These are phyloP conservation scores for Scaptomyza flava DNA, from an alignment of 2,888 invertebrate genomes.

Conservation along the genomic window DNA sequence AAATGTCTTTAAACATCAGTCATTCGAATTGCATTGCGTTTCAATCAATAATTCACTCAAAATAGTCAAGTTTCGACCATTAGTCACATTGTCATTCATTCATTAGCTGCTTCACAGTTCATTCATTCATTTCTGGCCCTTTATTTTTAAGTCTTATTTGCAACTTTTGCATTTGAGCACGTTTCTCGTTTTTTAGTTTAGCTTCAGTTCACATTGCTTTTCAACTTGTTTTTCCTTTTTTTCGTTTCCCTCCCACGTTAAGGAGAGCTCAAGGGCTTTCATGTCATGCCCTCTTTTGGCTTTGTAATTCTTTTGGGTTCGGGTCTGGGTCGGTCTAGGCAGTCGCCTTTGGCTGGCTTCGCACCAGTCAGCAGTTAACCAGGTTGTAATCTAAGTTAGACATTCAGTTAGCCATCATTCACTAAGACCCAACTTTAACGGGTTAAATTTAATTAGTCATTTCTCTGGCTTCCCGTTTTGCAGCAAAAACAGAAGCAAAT, in stretches of 20 bases:
- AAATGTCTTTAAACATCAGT: slow-evolving; percentile 37
- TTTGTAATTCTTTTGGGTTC: slow-evolving; percentile 12
- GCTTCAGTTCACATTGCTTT: slow-evolving; percentile 22
- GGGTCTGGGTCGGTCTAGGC: slow-evolving; percentile 23
- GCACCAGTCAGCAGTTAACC: slow-evolving; percentile 31
- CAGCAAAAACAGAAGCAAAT: slow-evolving; percentile 10
- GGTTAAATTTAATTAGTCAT: slow-evolving; percentile 76
- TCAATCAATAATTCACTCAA: slow-evolving; percentile 55
- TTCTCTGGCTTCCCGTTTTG: slow-evolving; percentile 68
- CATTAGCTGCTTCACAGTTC: slow-evolving; percentile 55
- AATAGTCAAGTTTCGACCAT: slow-evolving; percentile 32
- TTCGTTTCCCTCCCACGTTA: slow-evolving; percentile 4
- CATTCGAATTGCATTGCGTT: slow-evolving; percentile 26
- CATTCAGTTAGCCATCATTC: slow-evolving; percentile 40
- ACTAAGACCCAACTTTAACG: slow-evolving; percentile 65
- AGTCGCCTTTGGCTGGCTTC: slow-evolving; percentile 55
- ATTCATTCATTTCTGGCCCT: slow-evolving; percentile 44
- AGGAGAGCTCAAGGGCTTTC: slow-evolving; percentile 59
- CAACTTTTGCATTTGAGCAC: slow-evolving; percentile 62
- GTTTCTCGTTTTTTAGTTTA: slow-evolving; percentile 45
- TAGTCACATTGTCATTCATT: slow-evolving; percentile 55
- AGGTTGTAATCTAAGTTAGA: slow-evolving; percentile 19
- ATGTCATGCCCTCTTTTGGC: slow-evolving; percentile 57
- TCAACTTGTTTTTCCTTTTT: slow-evolving; percentile 3
- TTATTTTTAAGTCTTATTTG: slow-evolving; percentile 28